Conservation (phyloP, 2,888 invertebrate genomes). For the Apoderus coryli region DNA sequence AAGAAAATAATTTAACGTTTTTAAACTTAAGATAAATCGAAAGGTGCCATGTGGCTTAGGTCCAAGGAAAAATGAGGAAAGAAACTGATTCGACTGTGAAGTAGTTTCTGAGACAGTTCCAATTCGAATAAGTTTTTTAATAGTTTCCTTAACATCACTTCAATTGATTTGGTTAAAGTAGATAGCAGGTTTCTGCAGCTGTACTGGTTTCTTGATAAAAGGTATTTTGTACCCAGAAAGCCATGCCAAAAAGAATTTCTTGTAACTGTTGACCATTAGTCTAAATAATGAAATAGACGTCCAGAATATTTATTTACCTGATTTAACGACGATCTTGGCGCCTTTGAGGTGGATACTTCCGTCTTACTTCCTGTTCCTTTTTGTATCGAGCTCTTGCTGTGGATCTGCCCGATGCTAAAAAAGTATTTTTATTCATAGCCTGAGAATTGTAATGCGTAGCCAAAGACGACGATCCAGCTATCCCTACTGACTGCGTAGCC, state of each 20-base stretch:
- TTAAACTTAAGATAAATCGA: constrained; percentile 16
- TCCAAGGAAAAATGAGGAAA: constrained; percentile 13
- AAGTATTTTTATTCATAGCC: constrained; percentile 7
- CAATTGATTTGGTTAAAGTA: not conserved
- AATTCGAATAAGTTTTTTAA: constrained; percentile 5
- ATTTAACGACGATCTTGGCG: constrained; percentile 8
- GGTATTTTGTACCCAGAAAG: no score
- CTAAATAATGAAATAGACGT: constrained; percentile 9
- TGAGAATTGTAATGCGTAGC: constrained; percentile 3
- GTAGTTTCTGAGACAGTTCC: constrained; percentile 10
- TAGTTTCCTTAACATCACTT: not conserved
- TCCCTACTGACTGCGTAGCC: constrained; percentile 5
- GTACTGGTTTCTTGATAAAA: no score
- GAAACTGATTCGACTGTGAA: constrained; percentile 11
- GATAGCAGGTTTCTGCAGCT: constrained; percentile 1
- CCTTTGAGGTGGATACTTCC: constrained; percentile 5
- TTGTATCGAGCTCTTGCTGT: constrained; percentile 7
- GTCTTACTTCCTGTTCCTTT: constrained; percentile 3
- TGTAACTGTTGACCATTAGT: constrained; percentile 9
- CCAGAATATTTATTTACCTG: constrained; percentile 8
- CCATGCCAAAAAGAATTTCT: no score
- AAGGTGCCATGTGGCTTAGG: constrained; percentile 12
- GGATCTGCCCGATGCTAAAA: constrained; percentile 6
- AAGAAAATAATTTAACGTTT: constrained; percentile 17
- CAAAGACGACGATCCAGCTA: constrained; percentile 8